These are phyloP conservation scores for Xiphophorus birchmanni DNA, from an alignment of 2,797 vertebrate species.

Conservation along the genomic window DNA sequence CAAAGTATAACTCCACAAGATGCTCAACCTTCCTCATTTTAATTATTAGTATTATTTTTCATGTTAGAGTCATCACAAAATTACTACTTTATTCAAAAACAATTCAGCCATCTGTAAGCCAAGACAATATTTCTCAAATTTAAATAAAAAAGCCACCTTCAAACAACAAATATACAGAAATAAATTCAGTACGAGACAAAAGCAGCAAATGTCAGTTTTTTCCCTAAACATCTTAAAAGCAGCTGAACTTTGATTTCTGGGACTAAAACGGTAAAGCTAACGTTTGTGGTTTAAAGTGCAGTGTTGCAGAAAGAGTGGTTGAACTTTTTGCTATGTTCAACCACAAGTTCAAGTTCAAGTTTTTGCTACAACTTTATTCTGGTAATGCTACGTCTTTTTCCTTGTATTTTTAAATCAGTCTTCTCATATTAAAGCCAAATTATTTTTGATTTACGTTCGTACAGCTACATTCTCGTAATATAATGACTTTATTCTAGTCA, in stretches of 20 bases:
- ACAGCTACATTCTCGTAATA: neutral
- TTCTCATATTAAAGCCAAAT: neutral
- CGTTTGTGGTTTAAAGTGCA: conserved; percentile 54
- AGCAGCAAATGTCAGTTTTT: neutral
- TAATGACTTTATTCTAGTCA: neutral
- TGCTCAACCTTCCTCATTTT: too few relatives aligned
- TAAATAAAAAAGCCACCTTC: neutral
- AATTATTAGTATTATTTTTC: too few relatives aligned
- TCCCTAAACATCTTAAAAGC: conserved; percentile 26
- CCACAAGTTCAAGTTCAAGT: too few relatives aligned
- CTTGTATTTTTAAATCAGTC: neutral
- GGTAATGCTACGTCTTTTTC: neutral
- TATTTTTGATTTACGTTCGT: neutral
- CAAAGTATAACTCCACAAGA: too few relatives aligned
- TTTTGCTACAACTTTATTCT: too few relatives aligned
- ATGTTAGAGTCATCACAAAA: neutral
- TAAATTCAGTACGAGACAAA: neutral
- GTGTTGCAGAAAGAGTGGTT: conserved; percentile 27
- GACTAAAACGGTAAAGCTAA: neutral
- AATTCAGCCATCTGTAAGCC: neutral
- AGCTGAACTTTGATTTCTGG: conserved; percentile 3
- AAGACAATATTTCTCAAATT: neutral
- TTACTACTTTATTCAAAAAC: neutral
- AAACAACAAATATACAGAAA: neutral
- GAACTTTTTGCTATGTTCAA: neutral